A percentile compares a stretch with the other conserved stretches of the same genome.
Evolutionary conservation across 2,888 invertebrate genomes (phyloP).

Genomic region (Tortricodes alternella): DNA sequence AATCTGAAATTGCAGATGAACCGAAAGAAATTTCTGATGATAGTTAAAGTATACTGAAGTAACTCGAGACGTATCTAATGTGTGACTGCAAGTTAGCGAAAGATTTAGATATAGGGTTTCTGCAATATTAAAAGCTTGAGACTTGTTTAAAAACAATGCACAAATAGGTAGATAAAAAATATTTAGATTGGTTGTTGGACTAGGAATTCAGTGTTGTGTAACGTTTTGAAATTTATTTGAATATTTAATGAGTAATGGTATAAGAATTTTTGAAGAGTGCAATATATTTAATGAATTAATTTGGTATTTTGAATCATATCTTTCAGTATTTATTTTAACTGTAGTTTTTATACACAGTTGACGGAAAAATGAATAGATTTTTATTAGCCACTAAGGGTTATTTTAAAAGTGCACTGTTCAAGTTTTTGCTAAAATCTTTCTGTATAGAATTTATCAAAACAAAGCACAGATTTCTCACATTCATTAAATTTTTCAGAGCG

Average conservation of each 20-base stretch:
- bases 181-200: background rate
- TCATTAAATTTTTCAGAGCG: constrained; percentile 78
- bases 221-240: constrained; percentile 1
- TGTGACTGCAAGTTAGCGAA: constrained; percentile 24
- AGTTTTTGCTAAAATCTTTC: background rate
- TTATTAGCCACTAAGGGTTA: background rate
- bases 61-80: constrained; percentile 8
- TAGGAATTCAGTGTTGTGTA: constrained; percentile 7
- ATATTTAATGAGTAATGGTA: constrained; percentile 64
- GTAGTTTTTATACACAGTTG: too few species aligned
- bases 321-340: too few species aligned
- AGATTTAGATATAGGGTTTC: constrained; percentile 20
- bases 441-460: background rate
- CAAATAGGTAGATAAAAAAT: background rate
- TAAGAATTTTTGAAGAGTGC: constrained; percentile 47
- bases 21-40: constrained; percentile 7
- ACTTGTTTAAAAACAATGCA: background rate
- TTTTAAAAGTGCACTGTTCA: background rate
- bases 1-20: constrained; percentile 5
- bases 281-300: constrained; percentile 50
- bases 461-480: constrained; percentile 34
- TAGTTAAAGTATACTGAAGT: constrained; percentile 4
- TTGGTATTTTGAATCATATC: constrained; percentile 29
- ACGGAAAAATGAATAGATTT: too few species aligned
- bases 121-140: constrained; percentile 18